Base-by-base conservation (phyloP, 2,113 vertebrate genomes). In the Lampris incognitus region DNA sequence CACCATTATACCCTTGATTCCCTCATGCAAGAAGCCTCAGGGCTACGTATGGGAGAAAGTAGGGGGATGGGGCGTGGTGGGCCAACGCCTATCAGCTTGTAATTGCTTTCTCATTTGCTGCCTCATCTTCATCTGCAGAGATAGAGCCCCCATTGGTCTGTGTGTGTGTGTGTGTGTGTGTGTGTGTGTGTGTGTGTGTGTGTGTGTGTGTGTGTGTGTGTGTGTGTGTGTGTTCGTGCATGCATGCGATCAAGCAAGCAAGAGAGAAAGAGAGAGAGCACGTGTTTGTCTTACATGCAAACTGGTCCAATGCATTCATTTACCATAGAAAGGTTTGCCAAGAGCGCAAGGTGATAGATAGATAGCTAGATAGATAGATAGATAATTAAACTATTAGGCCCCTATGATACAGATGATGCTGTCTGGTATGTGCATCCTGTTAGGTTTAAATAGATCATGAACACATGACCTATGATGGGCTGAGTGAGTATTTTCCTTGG, bases 1-100 rank as follows among this genome's bases (percentile, higher is more conserved):
- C 89, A 88, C 79, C 89, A 92, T 92, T 90, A 92, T 84, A 86
- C 71, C 86, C 86, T 83, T 83, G 84, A 82, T 89, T 88, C 85
- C 76, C 69, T 90, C 89, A 94, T 87, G 85, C 92, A 69, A 79
- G 51, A 67, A 78, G 79, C 86, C 87, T 66, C 63, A 58, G 41
- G 76, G 76, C 41, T 38, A 85, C 76, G 82, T 74, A 78, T 59
- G 74, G 87, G 74, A 24, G 24, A 56, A 36, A 55, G 58, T 50
- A 67, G 76, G 76, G 57, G 71, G 72, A 48, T 6, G 50, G 48
- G 82, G 54, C 37, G 76, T 81, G 84, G 72, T 44, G 63, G 74
- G 76, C 71, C 76, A 84, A 88, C 81, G 69, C 91, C 87, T 71
- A 88, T 66, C 65, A 73, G 75, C 85, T 91, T 90, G 87, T 92